phyloP scores from a whole-genome alignment of 2,888 invertebrate species.

The Clunio marinus region DNA sequence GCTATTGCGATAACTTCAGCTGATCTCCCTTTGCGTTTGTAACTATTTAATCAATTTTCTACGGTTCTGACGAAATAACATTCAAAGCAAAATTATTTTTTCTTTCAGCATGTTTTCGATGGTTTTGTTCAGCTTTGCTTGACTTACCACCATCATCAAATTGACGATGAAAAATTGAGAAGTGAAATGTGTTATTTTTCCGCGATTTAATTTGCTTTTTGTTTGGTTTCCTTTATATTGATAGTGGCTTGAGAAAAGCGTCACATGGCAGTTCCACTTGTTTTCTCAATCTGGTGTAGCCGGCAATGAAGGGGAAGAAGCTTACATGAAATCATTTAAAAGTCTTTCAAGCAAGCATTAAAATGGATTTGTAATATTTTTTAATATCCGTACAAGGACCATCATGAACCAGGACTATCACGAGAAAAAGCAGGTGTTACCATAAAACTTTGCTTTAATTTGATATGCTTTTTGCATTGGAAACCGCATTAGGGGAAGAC shows the following conservation, averaged over 20 bases:
- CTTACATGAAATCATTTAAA: not conserved
- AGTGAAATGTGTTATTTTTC: constrained; percentile 30
- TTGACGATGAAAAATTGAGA: constrained; percentile 21
- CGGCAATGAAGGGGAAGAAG: not conserved
- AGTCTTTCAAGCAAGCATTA: not conserved
- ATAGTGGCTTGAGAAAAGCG: constrained; percentile 27
- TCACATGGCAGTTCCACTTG: constrained; percentile 37
- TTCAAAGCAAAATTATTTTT: not conserved
- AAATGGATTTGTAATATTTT: not conserved
- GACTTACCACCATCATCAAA: constrained; percentile 4
- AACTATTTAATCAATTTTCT: constrained; percentile 26
- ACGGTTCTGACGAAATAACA: constrained; percentile 23
- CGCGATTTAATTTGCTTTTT: constrained; percentile 28
- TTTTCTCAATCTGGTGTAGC: constrained; percentile 34
- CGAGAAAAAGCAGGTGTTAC: constrained; percentile 40
- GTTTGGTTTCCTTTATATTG: constrained; percentile 24
- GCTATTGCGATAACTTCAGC: not conserved
- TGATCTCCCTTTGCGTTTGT: constrained; percentile 13
- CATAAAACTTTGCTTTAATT: constrained; percentile 39
- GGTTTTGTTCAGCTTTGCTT: constrained; percentile 1
- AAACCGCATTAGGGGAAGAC: constrained; percentile 15
- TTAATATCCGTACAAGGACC: not conserved
- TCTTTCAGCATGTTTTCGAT: constrained; percentile 11
- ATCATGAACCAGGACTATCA: constrained; percentile 28
- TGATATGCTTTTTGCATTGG: constrained; percentile 32